Evolutionary conservation across 2,888 invertebrate species (phyloP).

Genomic region (Macrostomum cliftonense): DNA sequence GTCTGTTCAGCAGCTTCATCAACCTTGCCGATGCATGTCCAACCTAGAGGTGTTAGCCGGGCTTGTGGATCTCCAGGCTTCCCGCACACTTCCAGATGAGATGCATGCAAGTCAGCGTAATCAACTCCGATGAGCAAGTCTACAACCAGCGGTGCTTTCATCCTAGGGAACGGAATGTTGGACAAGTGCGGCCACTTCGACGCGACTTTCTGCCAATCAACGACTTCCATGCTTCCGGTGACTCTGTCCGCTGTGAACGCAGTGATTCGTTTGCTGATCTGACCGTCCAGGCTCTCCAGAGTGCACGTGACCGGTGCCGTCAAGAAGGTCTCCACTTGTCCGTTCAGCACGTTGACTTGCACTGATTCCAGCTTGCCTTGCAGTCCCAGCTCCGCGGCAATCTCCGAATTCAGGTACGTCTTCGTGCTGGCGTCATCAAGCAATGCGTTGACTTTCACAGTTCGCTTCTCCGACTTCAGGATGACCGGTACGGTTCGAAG

Average conservation of each 20-base stretch:
- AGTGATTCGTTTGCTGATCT: neutral
- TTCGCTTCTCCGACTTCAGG: slow-evolving; percentile 3
- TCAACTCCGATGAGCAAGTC: slow-evolving; percentile 7
- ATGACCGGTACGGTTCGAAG: slow-evolving; percentile 14
- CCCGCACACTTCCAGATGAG: neutral
- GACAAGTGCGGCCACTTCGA: slow-evolving; percentile 3
- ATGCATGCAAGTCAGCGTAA: neutral
- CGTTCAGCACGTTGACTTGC: neutral
- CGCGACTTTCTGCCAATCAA: slow-evolving; percentile 1
- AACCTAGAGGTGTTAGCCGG: slow-evolving; percentile 6
- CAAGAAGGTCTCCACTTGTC: neutral
- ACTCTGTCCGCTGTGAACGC: slow-evolving; percentile 1
- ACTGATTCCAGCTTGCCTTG: neutral
- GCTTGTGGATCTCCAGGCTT: slow-evolving; percentile 5
- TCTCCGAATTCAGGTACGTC: slow-evolving; percentile 13
- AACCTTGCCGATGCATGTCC: slow-evolving; percentile 3
- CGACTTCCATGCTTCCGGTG: slow-evolving; percentile 1
- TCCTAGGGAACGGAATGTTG: slow-evolving; percentile 4
- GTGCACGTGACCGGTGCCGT: neutral
- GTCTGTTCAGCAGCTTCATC: neutral
- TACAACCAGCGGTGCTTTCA: neutral
- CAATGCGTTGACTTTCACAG: slow-evolving; percentile 12
- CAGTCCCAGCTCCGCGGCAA: slow-evolving; percentile 11
- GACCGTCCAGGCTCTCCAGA: neutral
- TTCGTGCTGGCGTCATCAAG: slow-evolving; percentile 15